Evolutionary conservation across 1,140 invertebrate species (phyloP).

Genomic region (Batillaria attramentaria): DNA sequence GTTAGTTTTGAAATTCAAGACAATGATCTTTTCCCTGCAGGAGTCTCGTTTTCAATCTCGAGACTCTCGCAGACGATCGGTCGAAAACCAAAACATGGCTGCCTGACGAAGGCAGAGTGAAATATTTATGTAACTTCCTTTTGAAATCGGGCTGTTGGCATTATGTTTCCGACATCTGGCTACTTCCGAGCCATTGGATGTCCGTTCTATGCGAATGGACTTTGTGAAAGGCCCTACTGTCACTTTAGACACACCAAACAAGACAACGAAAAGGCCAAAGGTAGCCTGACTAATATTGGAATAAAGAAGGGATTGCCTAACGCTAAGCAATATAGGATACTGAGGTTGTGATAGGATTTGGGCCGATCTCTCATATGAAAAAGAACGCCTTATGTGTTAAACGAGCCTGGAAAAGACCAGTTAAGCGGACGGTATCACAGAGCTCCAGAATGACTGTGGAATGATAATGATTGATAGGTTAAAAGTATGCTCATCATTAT

Average conservation of each 20-base stretch:
- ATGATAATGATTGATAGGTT: no score
- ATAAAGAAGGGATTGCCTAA: background rate
- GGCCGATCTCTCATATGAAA: background rate
- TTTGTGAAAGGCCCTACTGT: conserved; percentile 89
- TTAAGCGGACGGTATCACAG: background rate
- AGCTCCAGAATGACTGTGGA: no score
- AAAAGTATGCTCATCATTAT: no score
- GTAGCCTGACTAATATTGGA: conserved; percentile 26
- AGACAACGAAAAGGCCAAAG: conserved; percentile 43
- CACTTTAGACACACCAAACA: conserved; percentile 87
- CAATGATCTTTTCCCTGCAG: background rate
- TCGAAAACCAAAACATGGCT: background rate
- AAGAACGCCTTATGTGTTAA: background rate
- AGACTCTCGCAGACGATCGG: background rate
- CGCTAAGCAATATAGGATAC: background rate
- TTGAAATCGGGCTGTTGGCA: background rate
- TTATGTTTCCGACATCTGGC: conserved; percentile 89
- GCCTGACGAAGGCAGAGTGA: background rate
- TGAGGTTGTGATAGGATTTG: background rate
- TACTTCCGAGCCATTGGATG: conserved; percentile 87
- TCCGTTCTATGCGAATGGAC: conserved; percentile 85
- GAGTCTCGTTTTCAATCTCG: background rate
- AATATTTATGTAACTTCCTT: background rate
- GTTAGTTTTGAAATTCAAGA: background rate
- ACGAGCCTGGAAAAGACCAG: background rate